These are phyloP conservation scores for Latrodectus elegans DNA, from an alignment of 2,888 invertebrate species.

Conservation along the genomic window DNA sequence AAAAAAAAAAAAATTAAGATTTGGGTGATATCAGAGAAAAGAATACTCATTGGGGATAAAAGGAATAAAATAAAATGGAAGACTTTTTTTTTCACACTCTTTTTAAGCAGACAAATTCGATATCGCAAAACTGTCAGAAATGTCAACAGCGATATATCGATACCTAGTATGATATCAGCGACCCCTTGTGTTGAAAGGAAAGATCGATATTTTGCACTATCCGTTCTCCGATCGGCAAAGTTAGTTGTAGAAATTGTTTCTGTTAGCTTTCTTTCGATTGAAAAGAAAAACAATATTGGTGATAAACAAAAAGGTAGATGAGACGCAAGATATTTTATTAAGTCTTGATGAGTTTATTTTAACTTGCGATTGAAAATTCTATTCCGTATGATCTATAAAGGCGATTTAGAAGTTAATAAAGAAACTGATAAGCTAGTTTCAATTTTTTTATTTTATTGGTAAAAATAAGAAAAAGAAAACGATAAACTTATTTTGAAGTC, in stretches of 20 bases:
- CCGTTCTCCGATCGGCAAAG: slow-evolving; percentile 9
- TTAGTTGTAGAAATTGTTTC: slow-evolving; percentile 34
- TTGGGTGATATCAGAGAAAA: neutral
- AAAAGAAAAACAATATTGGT: neutral
- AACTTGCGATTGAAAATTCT: no score
- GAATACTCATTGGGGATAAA: neutral
- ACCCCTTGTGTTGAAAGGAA: slow-evolving; percentile 9
- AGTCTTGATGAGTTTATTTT: no score
- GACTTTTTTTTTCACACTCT: slow-evolving; percentile 10
- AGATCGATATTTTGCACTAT: slow-evolving; percentile 23
- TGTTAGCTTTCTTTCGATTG: slow-evolving; percentile 13
- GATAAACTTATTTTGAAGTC: no score
- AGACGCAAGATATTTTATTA: no score
- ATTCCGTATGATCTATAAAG: no score
- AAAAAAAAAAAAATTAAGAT: neutral
- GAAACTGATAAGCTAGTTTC: no score
- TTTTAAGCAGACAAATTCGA: slow-evolving; percentile 58
- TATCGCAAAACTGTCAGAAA: slow-evolving; percentile 62
- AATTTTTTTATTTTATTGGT: no score
- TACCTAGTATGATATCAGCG: neutral
- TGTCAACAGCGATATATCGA: slow-evolving; percentile 61
- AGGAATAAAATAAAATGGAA: slow-evolving; percentile 21
- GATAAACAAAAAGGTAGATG: neutral
- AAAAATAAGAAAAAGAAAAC: no score
- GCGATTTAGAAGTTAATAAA: no score